Percentiles rank a stretch among this genome's conserved stretches.
Evolutionary conservation across 2,113 vertebrate genomes (phyloP).

Genomic region (Marcusenius ussheri): DNA sequence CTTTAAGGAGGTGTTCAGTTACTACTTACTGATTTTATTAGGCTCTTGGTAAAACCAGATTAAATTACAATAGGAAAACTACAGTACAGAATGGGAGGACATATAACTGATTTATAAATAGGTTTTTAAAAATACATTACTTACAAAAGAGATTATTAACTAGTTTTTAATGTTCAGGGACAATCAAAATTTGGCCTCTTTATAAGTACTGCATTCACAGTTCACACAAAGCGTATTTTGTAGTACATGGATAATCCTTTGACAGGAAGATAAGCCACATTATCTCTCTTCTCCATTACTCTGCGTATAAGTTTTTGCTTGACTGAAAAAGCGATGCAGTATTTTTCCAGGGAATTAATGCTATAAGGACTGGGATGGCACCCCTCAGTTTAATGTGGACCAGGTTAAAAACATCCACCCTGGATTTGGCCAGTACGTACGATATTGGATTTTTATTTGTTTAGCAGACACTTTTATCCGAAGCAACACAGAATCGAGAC

Average conservation of each 20-base stretch:
- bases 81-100: neutral
- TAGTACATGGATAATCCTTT: neutral
- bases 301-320: neutral
- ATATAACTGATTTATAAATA: neutral
- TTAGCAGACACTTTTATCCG: neutral
- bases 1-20: conserved; percentile 33
- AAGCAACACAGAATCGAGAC: neutral
- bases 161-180: neutral
- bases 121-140: neutral
- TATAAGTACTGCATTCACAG: neutral
- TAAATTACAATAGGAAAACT: neutral
- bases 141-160: neutral
- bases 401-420: neutral
- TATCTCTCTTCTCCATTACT: neutral
- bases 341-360: neutral
- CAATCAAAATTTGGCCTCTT: neutral
- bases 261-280: neutral
- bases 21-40: neutral
- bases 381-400: neutral
- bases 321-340: neutral
- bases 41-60: neutral
- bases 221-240: neutral
- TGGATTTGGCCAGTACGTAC: neutral
- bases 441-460: neutral
- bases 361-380: neutral